phyloP scores from a whole-genome alignment of 92 coral and sea anemone genomes.

The Epizoanthus illoricatus region DNA sequence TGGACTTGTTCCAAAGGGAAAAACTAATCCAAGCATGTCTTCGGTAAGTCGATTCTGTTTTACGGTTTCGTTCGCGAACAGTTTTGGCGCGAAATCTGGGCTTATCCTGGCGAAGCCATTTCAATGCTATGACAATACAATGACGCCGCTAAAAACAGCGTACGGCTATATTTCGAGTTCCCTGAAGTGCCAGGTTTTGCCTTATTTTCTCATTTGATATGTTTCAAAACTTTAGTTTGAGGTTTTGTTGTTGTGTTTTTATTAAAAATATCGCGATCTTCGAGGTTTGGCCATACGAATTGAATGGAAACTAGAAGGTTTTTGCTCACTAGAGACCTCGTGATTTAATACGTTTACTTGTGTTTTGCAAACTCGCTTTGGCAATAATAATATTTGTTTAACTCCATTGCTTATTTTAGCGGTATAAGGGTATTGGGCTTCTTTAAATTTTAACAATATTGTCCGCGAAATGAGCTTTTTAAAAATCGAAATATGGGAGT shows the following conservation, averaged over 20 bases:
- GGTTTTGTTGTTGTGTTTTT: neutral
- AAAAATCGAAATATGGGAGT: no score
- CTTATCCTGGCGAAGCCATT: neutral
- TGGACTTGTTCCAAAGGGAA: neutral
- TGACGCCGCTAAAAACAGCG: neutral
- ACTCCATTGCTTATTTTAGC: no score
- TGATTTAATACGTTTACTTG: no score
- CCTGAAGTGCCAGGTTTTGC: neutral
- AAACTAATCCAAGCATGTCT: slow-evolving; percentile 13
- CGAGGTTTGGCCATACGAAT: no score
- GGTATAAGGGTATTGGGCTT: no score
- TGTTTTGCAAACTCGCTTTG: no score
- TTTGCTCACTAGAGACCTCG: no score
- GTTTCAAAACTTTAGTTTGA: neutral
- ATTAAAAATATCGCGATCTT: neutral
- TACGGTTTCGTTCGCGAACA: neutral
- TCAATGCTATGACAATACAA: neutral
- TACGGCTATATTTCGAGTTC: no score
- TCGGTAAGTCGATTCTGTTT: slow-evolving; percentile 12
- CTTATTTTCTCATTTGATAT: neutral
- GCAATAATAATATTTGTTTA: no score
- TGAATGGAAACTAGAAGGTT: no score
- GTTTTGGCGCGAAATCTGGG: neutral
- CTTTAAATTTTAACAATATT: no score
- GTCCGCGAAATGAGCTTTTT: no score